phyloP scores from a whole-genome alignment of 1,140 invertebrate species.

The Drosophila malerkotliana region DNA sequence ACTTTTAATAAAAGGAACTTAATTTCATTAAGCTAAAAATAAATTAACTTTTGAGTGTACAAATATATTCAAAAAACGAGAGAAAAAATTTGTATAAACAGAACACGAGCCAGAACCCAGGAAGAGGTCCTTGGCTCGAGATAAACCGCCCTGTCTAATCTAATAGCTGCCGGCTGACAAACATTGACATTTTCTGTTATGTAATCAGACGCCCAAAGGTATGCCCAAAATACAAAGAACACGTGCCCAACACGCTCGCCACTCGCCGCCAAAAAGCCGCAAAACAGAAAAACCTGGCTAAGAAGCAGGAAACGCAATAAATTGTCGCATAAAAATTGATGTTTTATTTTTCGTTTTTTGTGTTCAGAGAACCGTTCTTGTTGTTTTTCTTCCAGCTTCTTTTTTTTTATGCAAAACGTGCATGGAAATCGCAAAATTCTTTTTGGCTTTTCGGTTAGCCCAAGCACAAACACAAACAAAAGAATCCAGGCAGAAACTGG shows the following conservation, averaged over 20 bases:
- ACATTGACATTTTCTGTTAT: slow-evolving; percentile 82
- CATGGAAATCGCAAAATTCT: slow-evolving; percentile 71
- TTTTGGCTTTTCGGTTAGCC: slow-evolving; percentile 43
- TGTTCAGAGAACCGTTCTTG: slow-evolving; percentile 1
- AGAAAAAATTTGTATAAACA: slow-evolving; percentile 10
- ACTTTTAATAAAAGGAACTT: too few species aligned
- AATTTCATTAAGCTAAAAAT: background rate
- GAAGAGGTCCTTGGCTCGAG: background rate
- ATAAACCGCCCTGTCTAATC: slow-evolving; percentile 66
- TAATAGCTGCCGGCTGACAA: slow-evolving; percentile 77
- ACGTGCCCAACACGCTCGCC: slow-evolving; percentile 52
- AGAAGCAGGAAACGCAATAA: slow-evolving; percentile 59
- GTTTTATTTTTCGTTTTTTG: slow-evolving; percentile 68
- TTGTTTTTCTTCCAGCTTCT: slow-evolving; percentile 42
- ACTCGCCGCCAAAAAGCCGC: slow-evolving; percentile 15
- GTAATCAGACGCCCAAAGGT: slow-evolving; percentile 74
- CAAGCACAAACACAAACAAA: slow-evolving; percentile 54
- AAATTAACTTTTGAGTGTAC: background rate
- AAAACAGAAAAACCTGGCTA: slow-evolving; percentile 6
- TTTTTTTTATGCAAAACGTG: slow-evolving; percentile 64
- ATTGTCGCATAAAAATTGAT: slow-evolving; percentile 81
- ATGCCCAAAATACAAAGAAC: slow-evolving; percentile 56
- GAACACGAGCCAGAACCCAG: background rate
- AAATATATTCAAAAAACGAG: slow-evolving; percentile 6
- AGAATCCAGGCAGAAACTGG: slow-evolving; percentile 23